phyloP scores from a whole-genome alignment of 2,888 invertebrate species.

The Adelphocoris suturalis region DNA sequence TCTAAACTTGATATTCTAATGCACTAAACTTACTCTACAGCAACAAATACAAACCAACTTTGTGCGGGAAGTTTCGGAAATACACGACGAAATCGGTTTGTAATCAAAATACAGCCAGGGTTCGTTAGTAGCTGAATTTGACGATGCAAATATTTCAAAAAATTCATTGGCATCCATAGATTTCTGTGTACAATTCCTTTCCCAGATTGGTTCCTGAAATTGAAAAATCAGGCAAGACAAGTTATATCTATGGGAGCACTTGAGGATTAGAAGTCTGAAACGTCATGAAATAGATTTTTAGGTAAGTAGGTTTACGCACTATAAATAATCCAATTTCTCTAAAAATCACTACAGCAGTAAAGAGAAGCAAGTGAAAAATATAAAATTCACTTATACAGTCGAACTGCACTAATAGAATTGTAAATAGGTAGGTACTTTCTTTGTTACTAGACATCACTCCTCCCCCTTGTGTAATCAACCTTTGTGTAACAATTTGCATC shows the following conservation, averaged over 20 bases:
- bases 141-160: slow-evolving; percentile 76
- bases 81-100: slow-evolving; percentile 83
- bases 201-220: slow-evolving; percentile 86
- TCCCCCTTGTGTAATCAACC: no score
- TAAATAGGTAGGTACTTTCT: no score
- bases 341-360: no score
- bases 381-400: no score
- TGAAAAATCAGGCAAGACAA: not conserved
- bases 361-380: no score
- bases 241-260: not conserved
- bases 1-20: no score
- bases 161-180: slow-evolving; percentile 81
- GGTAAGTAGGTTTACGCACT: no score
- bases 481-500: no score
- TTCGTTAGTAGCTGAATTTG: slow-evolving; percentile 45
- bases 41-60: slow-evolving; percentile 38
- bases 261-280: not conserved
- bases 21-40: not conserved
- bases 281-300: not conserved
- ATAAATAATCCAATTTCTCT: no score
- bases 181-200: slow-evolving; percentile 83
- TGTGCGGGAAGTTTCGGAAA: not conserved
- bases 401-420: no score
- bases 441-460: no score
- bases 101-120: slow-evolving; percentile 92